Percentiles rank a stretch among this genome's conserved stretches.
Evolutionary conservation across 2,888 invertebrate genomes (phyloP).

Genomic region (Caenorhabditis uteleia): DNA sequence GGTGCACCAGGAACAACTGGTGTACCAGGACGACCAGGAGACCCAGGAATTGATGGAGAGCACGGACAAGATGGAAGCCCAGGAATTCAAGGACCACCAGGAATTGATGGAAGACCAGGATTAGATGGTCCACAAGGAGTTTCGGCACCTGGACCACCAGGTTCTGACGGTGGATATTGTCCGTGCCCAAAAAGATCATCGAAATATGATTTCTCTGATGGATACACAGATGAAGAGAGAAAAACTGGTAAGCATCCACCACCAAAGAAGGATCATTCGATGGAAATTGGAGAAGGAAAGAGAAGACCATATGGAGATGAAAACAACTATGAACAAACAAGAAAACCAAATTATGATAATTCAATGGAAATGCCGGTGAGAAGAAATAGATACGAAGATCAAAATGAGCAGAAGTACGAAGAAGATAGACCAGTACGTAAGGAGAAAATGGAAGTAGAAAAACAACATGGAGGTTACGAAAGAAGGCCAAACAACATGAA

Average conservation of each 20-base stretch:
- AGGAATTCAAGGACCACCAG: conserved; percentile 39
- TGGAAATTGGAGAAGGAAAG: too few relatives aligned
- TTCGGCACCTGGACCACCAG: conserved; percentile 30
- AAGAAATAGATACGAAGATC: too few relatives aligned
- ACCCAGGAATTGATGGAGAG: conserved; percentile 35
- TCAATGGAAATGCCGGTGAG: too few relatives aligned
- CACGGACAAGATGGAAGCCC: conserved; percentile 43
- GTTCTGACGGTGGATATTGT: conserved; percentile 41
- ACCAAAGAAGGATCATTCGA: neutral
- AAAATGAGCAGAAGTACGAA: too few relatives aligned
- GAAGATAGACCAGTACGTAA: too few relatives aligned
- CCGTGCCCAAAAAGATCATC: conserved; percentile 31
- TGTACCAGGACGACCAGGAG: conserved; percentile 26
- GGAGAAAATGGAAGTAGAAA: too few relatives aligned
- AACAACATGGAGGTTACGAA: too few relatives aligned
- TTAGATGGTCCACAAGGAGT: conserved; percentile 27
- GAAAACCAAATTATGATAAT: too few relatives aligned
- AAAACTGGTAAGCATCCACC: too few relatives aligned
- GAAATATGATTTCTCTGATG: neutral
- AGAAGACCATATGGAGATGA: too few relatives aligned
- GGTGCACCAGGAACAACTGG: conserved; percentile 31
- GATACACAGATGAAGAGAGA: neutral
- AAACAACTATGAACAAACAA: too few relatives aligned
- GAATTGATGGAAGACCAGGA: conserved; percentile 34
- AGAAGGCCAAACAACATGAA: too few relatives aligned